Evolutionary conservation across 2,888 invertebrate genomes (phyloP).

Genomic region (Maniola hyperantus): DNA sequence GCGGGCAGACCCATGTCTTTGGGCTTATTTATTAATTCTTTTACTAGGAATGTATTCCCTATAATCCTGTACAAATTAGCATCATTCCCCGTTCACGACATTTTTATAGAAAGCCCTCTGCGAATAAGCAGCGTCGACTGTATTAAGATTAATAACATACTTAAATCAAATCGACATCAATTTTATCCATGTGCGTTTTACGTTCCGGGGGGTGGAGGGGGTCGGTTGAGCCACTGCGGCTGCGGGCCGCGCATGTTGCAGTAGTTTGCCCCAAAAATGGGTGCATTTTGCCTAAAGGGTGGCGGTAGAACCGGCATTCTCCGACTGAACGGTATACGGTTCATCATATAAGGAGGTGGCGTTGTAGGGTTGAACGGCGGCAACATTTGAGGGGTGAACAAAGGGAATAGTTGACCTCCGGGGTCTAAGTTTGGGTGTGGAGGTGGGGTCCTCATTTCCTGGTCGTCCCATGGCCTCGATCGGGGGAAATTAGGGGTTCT

Average conservation of each 20-base stretch:
- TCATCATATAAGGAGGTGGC: constrained; percentile 46
- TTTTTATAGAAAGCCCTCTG: too few relatives aligned
- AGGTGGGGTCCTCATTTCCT: constrained; percentile 52
- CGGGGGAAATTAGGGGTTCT: constrained; percentile 54
- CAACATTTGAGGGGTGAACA: constrained; percentile 46
- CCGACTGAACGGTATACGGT: constrained; percentile 56
- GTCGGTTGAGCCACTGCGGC: constrained; percentile 62
- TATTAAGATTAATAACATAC: constrained; percentile 11
- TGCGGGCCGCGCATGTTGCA: constrained; percentile 53
- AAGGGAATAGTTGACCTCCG: constrained; percentile 37
- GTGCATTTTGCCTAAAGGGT: constrained; percentile 52
- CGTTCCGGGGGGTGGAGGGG: constrained; percentile 73
- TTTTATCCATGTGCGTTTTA: constrained; percentile 46
- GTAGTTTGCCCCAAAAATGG: constrained; percentile 57
- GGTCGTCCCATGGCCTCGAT: constrained; percentile 52
- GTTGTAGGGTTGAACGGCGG: constrained; percentile 52
- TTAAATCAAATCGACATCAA: neutral
- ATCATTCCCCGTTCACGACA: too few relatives aligned
- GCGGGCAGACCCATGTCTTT: too few relatives aligned
- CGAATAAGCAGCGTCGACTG: constrained; percentile 3
- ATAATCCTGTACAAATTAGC: too few relatives aligned
- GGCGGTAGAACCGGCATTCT: constrained; percentile 50
- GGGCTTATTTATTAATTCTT: too few relatives aligned
- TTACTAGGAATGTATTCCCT: too few relatives aligned
- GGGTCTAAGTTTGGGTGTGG: constrained; percentile 49